Evolutionary conservation across 2,888 invertebrate species (phyloP).

Genomic region (Volucella zonaria): DNA sequence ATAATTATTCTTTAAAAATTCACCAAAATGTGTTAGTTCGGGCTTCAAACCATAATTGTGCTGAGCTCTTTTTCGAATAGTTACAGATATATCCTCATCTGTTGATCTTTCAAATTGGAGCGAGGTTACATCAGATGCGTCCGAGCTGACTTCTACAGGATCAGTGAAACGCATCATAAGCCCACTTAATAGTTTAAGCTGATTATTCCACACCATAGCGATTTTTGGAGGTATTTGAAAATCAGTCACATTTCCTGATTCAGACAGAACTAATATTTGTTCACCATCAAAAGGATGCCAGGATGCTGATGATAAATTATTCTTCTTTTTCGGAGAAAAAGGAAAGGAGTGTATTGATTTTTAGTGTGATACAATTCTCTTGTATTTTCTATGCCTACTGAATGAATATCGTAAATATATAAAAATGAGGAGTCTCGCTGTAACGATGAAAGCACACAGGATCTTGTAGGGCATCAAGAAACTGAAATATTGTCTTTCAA

Average conservation of each 20-base stretch:
- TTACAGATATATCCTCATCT: constrained; percentile 86
- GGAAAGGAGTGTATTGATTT: constrained; percentile 84
- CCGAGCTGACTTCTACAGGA: constrained; percentile 48
- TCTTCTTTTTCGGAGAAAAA: constrained; percentile 77
- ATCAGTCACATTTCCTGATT: constrained; percentile 79
- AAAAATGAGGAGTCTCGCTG: constrained; percentile 90
- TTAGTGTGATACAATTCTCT: constrained; percentile 90
- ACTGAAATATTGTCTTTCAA: constrained; percentile 87
- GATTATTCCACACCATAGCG: constrained; percentile 80
- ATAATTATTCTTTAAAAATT: constrained; percentile 88
- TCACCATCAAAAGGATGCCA: constrained; percentile 92
- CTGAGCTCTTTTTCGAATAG: constrained; percentile 87
- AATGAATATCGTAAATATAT: constrained; percentile 93
- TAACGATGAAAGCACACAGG: constrained; percentile 90
- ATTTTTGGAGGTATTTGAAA: constrained; percentile 80
- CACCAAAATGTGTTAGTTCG: constrained; percentile 91
- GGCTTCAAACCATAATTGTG: constrained; percentile 90
- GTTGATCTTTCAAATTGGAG: constrained; percentile 36
- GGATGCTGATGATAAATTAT: constrained; percentile 87
- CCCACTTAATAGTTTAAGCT: constrained; percentile 76
- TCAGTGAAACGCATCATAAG: constrained; percentile 54
- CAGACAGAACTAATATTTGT: constrained; percentile 80
- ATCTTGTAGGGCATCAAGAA: constrained; percentile 93
- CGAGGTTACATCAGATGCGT: constrained; percentile 31
- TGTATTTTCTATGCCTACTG: constrained; percentile 87